phyloP scores from a whole-genome alignment of 2,797 vertebrate genomes.

The Oryzias dopingdopingensis region DNA sequence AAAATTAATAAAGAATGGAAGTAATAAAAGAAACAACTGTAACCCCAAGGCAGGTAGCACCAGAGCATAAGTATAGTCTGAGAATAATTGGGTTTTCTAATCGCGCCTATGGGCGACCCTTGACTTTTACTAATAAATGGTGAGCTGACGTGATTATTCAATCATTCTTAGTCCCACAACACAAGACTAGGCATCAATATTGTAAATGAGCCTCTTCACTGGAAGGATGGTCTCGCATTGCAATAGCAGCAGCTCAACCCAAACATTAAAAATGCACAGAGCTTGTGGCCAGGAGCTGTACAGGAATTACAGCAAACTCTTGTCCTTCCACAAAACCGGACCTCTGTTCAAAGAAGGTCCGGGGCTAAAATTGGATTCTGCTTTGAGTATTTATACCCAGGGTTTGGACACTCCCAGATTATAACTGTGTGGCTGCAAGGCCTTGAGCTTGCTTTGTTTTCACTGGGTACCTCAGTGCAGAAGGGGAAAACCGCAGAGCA shows the following conservation, averaged over 20 bases:
- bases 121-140: conserved; percentile 79
- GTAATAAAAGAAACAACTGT: conserved; percentile 79
- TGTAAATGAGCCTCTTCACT: conserved; percentile 74
- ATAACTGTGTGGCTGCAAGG: conserved; percentile 68
- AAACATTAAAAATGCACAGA: conserved; percentile 74
- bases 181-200: conserved; percentile 74
- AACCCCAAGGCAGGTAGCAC: conserved; percentile 66
- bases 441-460: conserved; percentile 69
- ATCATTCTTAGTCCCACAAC: conserved; percentile 68
- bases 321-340: conserved; percentile 64
- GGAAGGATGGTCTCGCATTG: conserved; percentile 61
- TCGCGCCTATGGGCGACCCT: conserved; percentile 76
- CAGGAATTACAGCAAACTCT: conserved; percentile 58
- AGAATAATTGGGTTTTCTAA: conserved; percentile 82
- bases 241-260: conserved; percentile 63
- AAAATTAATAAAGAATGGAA: conserved; percentile 73
- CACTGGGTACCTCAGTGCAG: conserved; percentile 60
- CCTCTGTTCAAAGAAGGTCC: conserved; percentile 61
- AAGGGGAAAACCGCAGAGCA: conserved; percentile 55
- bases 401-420: conserved; percentile 69
- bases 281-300: conserved; percentile 61
- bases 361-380: conserved; percentile 65
- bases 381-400: conserved; percentile 69
- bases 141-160: conserved; percentile 74
- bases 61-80: conserved; percentile 64